Base-by-base conservation (phyloP, 2,113 vertebrate genomes). In the Barbus barbus region DNA sequence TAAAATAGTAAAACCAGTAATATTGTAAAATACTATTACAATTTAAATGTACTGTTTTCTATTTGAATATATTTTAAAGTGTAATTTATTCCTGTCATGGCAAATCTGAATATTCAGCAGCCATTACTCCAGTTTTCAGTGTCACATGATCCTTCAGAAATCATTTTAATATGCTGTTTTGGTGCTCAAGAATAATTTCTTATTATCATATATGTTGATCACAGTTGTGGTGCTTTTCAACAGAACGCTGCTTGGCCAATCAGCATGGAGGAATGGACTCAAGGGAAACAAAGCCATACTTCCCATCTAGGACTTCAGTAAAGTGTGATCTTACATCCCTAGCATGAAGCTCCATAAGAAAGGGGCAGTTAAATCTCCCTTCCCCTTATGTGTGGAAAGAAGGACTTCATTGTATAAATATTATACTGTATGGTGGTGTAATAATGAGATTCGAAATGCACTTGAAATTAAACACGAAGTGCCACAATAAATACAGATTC, bases 401-500 rank as follows among this genome's bases (percentile, higher is more conserved):
- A 73, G 86, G 82, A 87, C 88, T 83, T 86, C 77, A 56, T 24
- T 63, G 65, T 74, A 60, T 74, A 81, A 87, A 87, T 79, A 84
- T 67, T 73, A 74, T 14, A 76, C 72, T 60, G 75, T 78, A 44
- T 82, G 53, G 28, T 81, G 44, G 67, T 82, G 73, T 44, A 61
- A 60, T 61, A 58, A 69, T 38, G 38, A 67, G 53, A 78, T 84
- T 84, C n/a, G 26, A 86, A 82, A 86, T 58, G 24, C 33, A 56
- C 38, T 20, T 13, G 31, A 84, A 87, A 88, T 92, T 83, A 90
- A 91, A 91, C 88, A 87, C 82, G 0, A 56, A 73, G 63, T 73
- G n/a, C 87, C 87, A 89, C 90, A 86, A 90, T 90, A 89, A 91
- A 90, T 89, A 91, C 83, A 79, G 58, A 61, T 36, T 76, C 74